Percentiles rank a stretch among this genome's conserved stretches.
These are phyloP conservation scores for Butastur rufipennis DNA, from an alignment of 2,113 vertebrate species.

Conservation along the genomic window DNA sequence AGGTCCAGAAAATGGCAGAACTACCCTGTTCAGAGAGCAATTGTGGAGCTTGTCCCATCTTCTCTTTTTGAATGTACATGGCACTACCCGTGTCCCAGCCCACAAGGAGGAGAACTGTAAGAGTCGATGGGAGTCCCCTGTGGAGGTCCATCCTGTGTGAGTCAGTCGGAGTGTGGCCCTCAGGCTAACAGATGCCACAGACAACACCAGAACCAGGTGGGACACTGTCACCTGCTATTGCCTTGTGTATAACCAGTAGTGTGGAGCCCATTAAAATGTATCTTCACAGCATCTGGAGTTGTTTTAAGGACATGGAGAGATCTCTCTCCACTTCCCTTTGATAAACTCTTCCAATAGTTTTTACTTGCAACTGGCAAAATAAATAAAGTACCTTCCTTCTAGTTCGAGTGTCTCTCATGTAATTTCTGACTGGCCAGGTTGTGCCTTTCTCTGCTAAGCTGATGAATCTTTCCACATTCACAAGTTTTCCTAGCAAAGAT, in stretches of 20 bases:
- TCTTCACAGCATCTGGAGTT: background rate
- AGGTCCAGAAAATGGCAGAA: background rate
- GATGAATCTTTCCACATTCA: background rate
- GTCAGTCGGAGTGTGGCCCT: background rate
- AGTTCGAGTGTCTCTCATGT: background rate
- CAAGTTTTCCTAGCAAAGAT: background rate
- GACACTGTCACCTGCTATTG: background rate
- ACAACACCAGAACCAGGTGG: background rate
- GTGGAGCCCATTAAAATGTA: background rate
- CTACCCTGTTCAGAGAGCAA: background rate
- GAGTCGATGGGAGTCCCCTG: accelerated
- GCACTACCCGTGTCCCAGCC: too few species aligned
- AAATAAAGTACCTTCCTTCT: background rate
- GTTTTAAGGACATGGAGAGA: background rate
- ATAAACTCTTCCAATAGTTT: background rate
- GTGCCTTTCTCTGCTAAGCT: background rate
- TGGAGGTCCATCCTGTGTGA: background rate
- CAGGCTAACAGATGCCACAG: background rate
- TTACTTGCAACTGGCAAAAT: background rate
- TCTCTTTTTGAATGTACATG: background rate
- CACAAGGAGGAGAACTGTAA: background rate
- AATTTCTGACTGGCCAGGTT: background rate
- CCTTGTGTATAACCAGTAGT: background rate
- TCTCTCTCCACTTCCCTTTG: background rate
- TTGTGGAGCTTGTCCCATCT: background rate